Conservation (phyloP, 1,140 invertebrate species). For the Heterodera schachtii region DNA sequence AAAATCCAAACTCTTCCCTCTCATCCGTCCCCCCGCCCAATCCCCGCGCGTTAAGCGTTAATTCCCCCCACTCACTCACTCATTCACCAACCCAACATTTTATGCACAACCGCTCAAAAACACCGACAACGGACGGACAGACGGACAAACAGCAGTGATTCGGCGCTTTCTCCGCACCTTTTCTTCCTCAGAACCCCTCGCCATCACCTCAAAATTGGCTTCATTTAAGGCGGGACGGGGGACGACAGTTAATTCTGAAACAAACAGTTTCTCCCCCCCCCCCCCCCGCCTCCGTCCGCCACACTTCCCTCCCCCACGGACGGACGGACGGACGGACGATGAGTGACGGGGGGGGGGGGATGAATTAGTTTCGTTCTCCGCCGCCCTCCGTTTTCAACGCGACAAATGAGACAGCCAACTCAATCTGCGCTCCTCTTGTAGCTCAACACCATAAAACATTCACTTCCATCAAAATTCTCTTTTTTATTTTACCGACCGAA, state of each 20-base stretch:
- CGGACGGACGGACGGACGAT: neutral
- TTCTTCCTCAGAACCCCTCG: neutral
- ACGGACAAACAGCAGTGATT: neutral
- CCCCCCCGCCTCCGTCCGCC: too few relatives aligned
- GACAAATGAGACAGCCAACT: neutral
- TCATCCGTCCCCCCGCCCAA: neutral
- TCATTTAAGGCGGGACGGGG: neutral
- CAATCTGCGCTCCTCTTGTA: neutral
- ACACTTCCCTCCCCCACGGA: too few relatives aligned
- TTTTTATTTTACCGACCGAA: neutral
- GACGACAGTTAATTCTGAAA: too few relatives aligned
- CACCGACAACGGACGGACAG: neutral
- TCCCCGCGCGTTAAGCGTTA: neutral
- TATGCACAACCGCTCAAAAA: neutral
- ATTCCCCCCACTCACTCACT: neutral
- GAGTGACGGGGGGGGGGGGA: neutral
- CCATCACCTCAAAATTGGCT: neutral
- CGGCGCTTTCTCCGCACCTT: neutral
- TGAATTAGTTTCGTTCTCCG: neutral
- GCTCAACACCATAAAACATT: neutral
- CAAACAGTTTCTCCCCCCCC: too few relatives aligned
- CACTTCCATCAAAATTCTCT: neutral
- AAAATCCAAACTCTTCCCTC: neutral
- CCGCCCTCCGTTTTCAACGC: neutral
- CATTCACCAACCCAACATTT: neutral